Conservation (phyloP, 2,888 invertebrate species). For the Drosophila neonasuta region DNA sequence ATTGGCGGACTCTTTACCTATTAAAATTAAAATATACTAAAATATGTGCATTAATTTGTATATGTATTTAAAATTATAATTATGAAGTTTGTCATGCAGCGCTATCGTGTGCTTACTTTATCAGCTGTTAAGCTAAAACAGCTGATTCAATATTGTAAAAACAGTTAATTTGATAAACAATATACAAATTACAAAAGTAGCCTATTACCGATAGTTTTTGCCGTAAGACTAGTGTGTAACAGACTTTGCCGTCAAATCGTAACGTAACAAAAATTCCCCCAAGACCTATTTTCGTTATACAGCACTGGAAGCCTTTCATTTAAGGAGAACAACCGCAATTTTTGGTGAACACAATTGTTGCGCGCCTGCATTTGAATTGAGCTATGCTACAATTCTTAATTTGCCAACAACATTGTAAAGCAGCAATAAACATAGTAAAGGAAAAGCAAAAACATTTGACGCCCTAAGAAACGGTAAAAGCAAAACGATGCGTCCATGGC, state of each 20-base stretch:
- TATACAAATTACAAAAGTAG: too few relatives aligned
- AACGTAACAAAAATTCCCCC: background rate
- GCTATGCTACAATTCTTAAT: background rate
- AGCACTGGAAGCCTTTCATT: conserved; percentile 34
- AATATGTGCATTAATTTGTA: too few relatives aligned
- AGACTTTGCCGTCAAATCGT: background rate
- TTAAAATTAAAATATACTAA: too few relatives aligned
- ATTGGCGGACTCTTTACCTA: too few relatives aligned
- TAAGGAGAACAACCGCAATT: conserved; percentile 18
- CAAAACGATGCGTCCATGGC: conserved; percentile 43
- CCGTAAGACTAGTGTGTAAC: background rate
- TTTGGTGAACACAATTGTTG: background rate
- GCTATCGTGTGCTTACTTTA: too few relatives aligned
- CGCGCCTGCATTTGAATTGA: conserved; percentile 45
- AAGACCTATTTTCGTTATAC: background rate
- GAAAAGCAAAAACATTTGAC: background rate
- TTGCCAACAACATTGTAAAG: background rate
- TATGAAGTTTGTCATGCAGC: too few relatives aligned
- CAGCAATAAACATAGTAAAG: background rate
- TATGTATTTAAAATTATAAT: too few relatives aligned
- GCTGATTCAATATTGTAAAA: too few relatives aligned
- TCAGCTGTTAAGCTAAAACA: background rate
- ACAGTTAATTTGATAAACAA: too few relatives aligned
- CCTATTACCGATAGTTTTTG: too few relatives aligned
- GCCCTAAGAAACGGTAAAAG: background rate